Evolutionary conservation across 2,797 vertebrate genomes (phyloP).

Genomic region (Liparis tanakae): DNA sequence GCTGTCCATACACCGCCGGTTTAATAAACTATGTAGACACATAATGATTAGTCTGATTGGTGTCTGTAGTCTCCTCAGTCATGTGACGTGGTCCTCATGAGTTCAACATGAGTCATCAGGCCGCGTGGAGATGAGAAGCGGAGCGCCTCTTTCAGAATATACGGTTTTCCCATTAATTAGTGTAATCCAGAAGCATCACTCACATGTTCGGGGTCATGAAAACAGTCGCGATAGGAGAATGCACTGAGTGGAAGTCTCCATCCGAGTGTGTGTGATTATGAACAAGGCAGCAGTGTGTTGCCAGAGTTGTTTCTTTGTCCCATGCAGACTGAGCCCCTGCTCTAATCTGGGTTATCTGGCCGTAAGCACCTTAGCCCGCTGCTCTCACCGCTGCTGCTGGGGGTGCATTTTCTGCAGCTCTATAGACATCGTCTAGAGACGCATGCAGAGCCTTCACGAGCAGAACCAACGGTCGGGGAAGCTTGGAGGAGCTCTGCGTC

Average conservation of each 20-base stretch:
- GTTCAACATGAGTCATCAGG: constrained; percentile 19
- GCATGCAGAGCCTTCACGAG: constrained; percentile 17
- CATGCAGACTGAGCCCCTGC: constrained; percentile 62
- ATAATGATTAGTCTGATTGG: constrained; percentile 43
- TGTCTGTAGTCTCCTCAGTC: constrained; percentile 38
- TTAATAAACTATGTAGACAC: constrained; percentile 36
- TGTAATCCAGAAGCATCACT: background rate
- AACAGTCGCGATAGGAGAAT: constrained; percentile 50
- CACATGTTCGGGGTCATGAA: constrained; percentile 15
- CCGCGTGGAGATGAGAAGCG: constrained; percentile 25
- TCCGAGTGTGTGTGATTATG: constrained; percentile 41
- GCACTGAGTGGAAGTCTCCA: constrained; percentile 32
- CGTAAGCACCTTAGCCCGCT: constrained; percentile 75
- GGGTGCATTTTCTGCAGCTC: constrained; percentile 53
- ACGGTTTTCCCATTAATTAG: background rate
- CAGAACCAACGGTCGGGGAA: background rate
- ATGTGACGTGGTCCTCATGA: constrained; percentile 36
- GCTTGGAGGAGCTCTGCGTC: background rate
- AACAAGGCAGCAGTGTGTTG: constrained; percentile 73
- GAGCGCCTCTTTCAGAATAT: background rate
- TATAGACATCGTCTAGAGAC: background rate
- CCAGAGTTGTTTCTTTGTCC: constrained; percentile 68
- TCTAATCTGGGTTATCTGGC: constrained; percentile 85
- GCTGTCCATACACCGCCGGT: background rate
- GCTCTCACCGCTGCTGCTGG: constrained; percentile 36